These are phyloP conservation scores for Drosophila nr. medialis DNA, from an alignment of 2,888 invertebrate species.

Conservation along the genomic window DNA sequence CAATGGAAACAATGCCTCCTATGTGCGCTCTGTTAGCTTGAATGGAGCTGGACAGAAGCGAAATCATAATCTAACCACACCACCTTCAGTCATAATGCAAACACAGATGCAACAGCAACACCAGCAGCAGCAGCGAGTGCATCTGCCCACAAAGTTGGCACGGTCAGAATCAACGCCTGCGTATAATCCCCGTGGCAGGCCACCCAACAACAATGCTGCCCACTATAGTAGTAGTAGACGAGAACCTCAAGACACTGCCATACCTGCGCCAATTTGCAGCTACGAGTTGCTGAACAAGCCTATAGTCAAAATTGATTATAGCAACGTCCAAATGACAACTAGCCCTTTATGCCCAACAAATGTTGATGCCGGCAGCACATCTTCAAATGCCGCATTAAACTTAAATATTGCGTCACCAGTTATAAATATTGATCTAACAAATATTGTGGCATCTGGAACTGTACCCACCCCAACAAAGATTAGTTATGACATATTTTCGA, in stretches of 20 bases:
- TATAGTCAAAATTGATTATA: conserved; percentile 84
- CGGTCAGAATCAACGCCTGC: conserved; percentile 79
- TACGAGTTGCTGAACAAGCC: conserved; percentile 82
- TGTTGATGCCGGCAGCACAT: conserved; percentile 31
- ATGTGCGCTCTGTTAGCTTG: conserved; percentile 62
- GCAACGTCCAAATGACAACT: conserved; percentile 75
- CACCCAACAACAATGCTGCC: conserved; percentile 50
- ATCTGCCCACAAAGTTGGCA: conserved; percentile 64
- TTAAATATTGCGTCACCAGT: conserved; percentile 79
- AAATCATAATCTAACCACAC: conserved; percentile 24
- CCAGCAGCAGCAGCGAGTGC: conserved; percentile 39
- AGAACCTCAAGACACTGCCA: conserved; percentile 71
- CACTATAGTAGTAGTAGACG: conserved; percentile 56
- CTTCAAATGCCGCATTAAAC: conserved; percentile 47
- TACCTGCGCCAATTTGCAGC: conserved; percentile 83
- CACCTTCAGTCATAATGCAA: conserved; percentile 55
- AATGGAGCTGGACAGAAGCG: conserved; percentile 56
- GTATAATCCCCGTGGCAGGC: conserved; percentile 57
- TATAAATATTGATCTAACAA: conserved; percentile 84
- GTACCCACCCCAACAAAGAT: conserved; percentile 55
- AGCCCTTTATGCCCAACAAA: conserved; percentile 17
- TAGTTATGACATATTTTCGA: conserved; percentile 51
- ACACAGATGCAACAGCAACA: conserved; percentile 34
- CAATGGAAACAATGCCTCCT: conserved; percentile 57
- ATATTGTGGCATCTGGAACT: conserved; percentile 75